phyloP scores from a whole-genome alignment of 1,140 invertebrate genomes.

The Aethina tumida region DNA sequence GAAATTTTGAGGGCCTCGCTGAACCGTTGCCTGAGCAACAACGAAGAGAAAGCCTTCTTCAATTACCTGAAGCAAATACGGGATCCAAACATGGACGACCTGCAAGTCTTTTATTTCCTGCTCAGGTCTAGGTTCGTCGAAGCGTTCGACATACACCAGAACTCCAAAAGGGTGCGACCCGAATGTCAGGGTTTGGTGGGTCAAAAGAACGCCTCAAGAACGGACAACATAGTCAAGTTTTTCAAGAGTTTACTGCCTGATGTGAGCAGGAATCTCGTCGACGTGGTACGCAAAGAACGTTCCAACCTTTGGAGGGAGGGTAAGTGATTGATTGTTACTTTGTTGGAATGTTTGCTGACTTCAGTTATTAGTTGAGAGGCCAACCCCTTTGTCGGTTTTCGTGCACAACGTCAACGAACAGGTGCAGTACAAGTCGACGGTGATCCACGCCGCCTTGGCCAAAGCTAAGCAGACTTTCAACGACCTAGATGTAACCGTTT shows the following conservation, averaged over 20 bases:
- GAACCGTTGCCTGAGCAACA: slow-evolving; percentile 17
- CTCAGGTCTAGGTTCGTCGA: slow-evolving; percentile 28
- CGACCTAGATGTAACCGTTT: slow-evolving; percentile 7
- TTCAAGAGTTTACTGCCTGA: slow-evolving; percentile 23
- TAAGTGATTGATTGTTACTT: slow-evolving; percentile 6
- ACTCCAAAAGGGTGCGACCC: slow-evolving; percentile 4
- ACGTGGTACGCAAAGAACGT: slow-evolving; percentile 22
- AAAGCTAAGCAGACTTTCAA: slow-evolving; percentile 29
- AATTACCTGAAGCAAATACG: slow-evolving; percentile 22
- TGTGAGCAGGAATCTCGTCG: slow-evolving; percentile 22
- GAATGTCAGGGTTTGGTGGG: slow-evolving; percentile 22
- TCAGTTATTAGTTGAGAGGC: slow-evolving; percentile 12
- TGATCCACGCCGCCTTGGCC: slow-evolving; percentile 24
- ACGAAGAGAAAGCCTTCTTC: slow-evolving; percentile 28
- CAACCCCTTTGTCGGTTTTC: slow-evolving; percentile 29
- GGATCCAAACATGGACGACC: slow-evolving; percentile 18
- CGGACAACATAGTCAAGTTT: slow-evolving; percentile 21
- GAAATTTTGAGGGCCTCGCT: slow-evolving; percentile 17
- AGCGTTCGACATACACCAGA: slow-evolving; percentile 23
- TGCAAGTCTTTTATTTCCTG: slow-evolving; percentile 29
- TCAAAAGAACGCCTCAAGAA: slow-evolving; percentile 14
- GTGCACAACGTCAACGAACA: slow-evolving; percentile 26
- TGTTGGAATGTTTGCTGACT: background rate
- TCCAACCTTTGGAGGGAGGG: slow-evolving; percentile 19
- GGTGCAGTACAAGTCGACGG: slow-evolving; percentile 29